Evolutionary conservation across 2,888 invertebrate genomes (phyloP).

Genomic region (Dascillus cervinus): DNA sequence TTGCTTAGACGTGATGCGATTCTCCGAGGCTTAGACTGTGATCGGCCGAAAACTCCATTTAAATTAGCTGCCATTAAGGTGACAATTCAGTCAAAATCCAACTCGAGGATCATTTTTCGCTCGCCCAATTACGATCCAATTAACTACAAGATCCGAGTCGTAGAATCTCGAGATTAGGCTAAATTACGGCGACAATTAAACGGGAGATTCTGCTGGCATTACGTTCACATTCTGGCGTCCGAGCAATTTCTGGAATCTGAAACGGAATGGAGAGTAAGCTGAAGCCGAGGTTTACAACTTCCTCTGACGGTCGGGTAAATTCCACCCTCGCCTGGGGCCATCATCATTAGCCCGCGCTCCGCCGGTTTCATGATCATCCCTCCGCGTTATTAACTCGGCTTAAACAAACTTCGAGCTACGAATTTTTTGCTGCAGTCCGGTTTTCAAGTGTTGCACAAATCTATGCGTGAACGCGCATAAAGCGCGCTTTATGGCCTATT

Average conservation of each 20-base stretch:
- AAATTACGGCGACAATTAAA: slow-evolving; percentile 2
- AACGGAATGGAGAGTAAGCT: slow-evolving; percentile 24
- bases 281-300: slow-evolving; percentile 30
- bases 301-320: slow-evolving; percentile 30
- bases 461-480: slow-evolving; percentile 4
- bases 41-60: slow-evolving; percentile 9
- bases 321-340: slow-evolving; percentile 26
- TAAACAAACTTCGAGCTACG: slow-evolving; percentile 6
- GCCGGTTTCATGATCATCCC: slow-evolving; percentile 22
- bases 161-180: too few relatives aligned
- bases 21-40: slow-evolving; percentile 25
- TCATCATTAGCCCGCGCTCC: slow-evolving; percentile 23
- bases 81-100: too few relatives aligned
- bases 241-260: slow-evolving; percentile 18
- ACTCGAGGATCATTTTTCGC: too few relatives aligned
- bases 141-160: too few relatives aligned
- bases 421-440: too few relatives aligned
- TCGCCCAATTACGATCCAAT: too few relatives aligned
- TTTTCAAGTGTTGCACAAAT: too few relatives aligned
- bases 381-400: slow-evolving; percentile 13
- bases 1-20: slow-evolving; percentile 26
- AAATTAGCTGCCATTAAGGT: too few relatives aligned
- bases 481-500: slow-evolving; percentile 14
- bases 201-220: slow-evolving; percentile 1
- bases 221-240: slow-evolving; percentile 24